Evolutionary conservation across 2,888 invertebrate species (phyloP), one percentile per base, ranked within the genome.

Genomic region (Stenodera caucasica): DNA sequence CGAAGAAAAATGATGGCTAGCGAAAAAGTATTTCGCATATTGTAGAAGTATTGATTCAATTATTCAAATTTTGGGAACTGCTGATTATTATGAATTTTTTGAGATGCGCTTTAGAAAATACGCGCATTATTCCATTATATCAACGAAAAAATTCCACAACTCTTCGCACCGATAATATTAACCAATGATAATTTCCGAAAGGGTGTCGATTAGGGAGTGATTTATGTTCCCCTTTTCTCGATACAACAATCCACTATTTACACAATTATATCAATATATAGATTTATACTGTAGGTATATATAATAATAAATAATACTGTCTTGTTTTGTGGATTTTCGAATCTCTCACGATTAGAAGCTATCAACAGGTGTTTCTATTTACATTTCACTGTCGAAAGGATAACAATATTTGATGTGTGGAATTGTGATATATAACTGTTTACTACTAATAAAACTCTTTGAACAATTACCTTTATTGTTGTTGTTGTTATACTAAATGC

Each of bases 351-450:
- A 49, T 15, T 53, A 54, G n/a, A 53, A 45, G 33, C 45, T 21
- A 40, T 58, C 60, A 56, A 53, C 60, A 60, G 60, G 60, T 60
- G 60, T 60, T 53, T 60, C 33, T 56, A 49, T 55, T 55, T 60
- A 55, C 54, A 52, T 29, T 51, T 49, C 49, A 49, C 53, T 53
- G 33, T 54, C 40, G 45, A 55, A 54, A 45, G 32, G 59, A 59
- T 55, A 59, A 59, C 51, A 55, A 30, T 59, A 53, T 21, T 40
- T 55, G 53, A 58, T 21, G 15, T 56, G 37, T 35, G 49, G 49
- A 60, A 40, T 45, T 30, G 53, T 45, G 57, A 60, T 53, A 60
- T 49, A 54, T 26, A 30, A 40, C 30, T 14, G 32, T 18, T 32
- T 49, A 33, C 33, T 29, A 52, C 52, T 57, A 57, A 57, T 57